phyloP scores from a whole-genome alignment of 2,888 invertebrate genomes.

The Cerastis rubricosa region DNA sequence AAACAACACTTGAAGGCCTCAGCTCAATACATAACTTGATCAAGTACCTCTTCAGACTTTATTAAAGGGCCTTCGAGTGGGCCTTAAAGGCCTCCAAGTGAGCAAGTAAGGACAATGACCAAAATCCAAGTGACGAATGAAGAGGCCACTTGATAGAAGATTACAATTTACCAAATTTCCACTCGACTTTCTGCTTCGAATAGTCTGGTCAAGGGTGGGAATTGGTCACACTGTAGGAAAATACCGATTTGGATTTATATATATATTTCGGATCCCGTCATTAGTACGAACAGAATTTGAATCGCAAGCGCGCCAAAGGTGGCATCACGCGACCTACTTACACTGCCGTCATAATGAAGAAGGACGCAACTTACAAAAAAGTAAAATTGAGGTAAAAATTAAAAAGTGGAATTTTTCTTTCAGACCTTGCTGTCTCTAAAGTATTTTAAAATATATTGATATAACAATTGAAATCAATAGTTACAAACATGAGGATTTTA shows the following conservation, averaged over 20 bases:
- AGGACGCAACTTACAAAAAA: too few species aligned
- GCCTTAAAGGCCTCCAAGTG: slow-evolving; percentile 27
- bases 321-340: too few species aligned
- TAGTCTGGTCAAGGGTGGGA: slow-evolving; percentile 41
- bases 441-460: too few species aligned
- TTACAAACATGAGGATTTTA: too few species aligned
- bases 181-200: slow-evolving; percentile 65
- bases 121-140: slow-evolving; percentile 61
- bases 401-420: too few species aligned
- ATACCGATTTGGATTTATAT: slow-evolving; percentile 17
- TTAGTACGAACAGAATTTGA: too few species aligned
- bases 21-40: slow-evolving; percentile 13
- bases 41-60: slow-evolving; percentile 29
- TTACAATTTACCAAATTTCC: slow-evolving; percentile 70
- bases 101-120: slow-evolving; percentile 52
- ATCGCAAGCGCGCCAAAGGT: too few species aligned
- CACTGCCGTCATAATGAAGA: too few species aligned
- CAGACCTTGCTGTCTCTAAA: too few species aligned
- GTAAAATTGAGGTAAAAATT: too few species aligned
- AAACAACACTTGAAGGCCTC: slow-evolving; percentile 8
- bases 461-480: too few species aligned
- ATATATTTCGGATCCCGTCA: too few species aligned
- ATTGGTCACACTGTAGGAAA: slow-evolving; percentile 25
- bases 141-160: slow-evolving; percentile 63
- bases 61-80: slow-evolving; percentile 38